Evolutionary conservation across 1,140 invertebrate genomes (phyloP), one percentile per base, ranked within the genome.

Genomic region (Psilanteris sp.): DNA sequence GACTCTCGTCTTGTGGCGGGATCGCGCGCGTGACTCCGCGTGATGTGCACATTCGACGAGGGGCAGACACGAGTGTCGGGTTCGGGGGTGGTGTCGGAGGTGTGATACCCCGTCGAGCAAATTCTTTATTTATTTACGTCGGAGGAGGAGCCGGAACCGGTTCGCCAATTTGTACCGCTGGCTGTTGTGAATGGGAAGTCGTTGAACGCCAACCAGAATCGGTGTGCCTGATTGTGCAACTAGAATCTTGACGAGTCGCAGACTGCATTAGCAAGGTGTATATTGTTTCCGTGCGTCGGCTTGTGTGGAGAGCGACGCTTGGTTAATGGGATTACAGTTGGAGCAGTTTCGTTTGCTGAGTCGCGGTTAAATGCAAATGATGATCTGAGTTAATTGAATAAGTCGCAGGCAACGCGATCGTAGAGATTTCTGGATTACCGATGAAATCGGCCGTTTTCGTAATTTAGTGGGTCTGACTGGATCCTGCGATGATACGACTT

Each of bases 1-100:
- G 55, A 68, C 55, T 46, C 61, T 57, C 54, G 44, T 36, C 43
- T 61, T 34, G 31, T 55, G 54, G 31, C 26, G 55, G 10, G 26
- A 36, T 44, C 20, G 27, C 43, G 29, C 31, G 55, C 36, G 46
- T 52, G 44, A 7, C 36, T 34, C 27, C 22, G 46, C 37, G 46
- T 61, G 22, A 62, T 34, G 41, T 48, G 67, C 55, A 41, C 20
- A 32, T 46, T 9, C 13, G 27, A 41, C 32, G 52, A 46, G 41
- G 29, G 37, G 10, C 10, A 3, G 55, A 18, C 15, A 48, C 14
- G 16, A 48, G 43, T 44, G 34, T 8, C 26, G 29, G 8, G 24
- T 27, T 44, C 14, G 24, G 27, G 36, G n/a, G n/a, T n/a, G n/a
- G n/a, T n/a, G n/a, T n/a, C n/a, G n/a, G 7, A 14, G 11, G 1